These are phyloP conservation scores for Capricornis sumatraensis DNA, from an alignment of 2,113 vertebrate species.

Conservation along the genomic window DNA sequence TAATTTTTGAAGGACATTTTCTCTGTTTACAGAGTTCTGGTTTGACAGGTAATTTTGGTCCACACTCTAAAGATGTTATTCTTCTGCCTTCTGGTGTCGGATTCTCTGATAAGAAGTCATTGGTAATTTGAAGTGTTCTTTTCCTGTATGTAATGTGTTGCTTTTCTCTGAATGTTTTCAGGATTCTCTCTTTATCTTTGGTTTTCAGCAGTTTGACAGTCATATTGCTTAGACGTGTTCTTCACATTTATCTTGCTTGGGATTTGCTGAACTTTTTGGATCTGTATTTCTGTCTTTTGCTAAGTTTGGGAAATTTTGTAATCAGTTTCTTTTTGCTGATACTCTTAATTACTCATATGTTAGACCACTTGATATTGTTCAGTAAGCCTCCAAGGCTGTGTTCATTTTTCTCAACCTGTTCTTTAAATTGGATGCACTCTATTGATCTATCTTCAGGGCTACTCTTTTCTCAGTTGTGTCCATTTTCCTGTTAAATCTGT, in stretches of 20 bases:
- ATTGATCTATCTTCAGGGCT: not conserved
- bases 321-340: not conserved
- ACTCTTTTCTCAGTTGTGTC: not conserved
- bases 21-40: not conserved
- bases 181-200: not conserved
- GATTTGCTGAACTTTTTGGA: not conserved
- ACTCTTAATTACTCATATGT: not conserved
- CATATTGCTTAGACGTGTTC: not conserved
- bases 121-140: not conserved
- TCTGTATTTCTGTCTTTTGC: not conserved
- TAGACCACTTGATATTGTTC: not conserved
- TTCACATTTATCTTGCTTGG: not conserved
- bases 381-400: not conserved
- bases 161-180: not conserved
- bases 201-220: slow-evolving; percentile 6
- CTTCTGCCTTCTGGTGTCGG: not conserved
- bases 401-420: not conserved
- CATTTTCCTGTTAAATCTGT: not conserved
- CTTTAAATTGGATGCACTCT: not conserved
- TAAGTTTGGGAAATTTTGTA: not conserved
- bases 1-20: not conserved
- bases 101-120: not conserved
- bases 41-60: not conserved
- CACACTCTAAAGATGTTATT: not conserved
- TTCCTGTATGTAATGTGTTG: not conserved